Evolutionary conservation across 2,888 invertebrate species (phyloP), one percentile per base, ranked within the genome.

Genomic region (Parochlus steinenii): DNA sequence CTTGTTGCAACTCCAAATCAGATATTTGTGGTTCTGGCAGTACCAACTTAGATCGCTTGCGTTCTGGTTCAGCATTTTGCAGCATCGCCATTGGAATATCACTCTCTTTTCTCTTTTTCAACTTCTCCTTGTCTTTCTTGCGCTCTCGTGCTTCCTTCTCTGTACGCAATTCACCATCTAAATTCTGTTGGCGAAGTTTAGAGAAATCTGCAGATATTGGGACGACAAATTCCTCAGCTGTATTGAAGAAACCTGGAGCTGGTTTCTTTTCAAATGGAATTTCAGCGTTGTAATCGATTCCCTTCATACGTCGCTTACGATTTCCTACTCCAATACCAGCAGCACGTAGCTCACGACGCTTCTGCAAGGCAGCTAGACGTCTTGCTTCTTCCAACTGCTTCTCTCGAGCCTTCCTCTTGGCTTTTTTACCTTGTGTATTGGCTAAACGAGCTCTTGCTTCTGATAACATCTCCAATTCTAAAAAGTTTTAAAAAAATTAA

Each of bases 311-410:
- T 19, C 57, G 52, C 28, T 54, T 54, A 0, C 59, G 49, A 36
- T 54, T 54, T 0, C 58, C 58, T 29, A 57, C 54, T 8, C 59
- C 73, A 42, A 99, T 95, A 5, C 98, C 98, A 14, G 98, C 98
- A 41, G 97, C 97, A 45, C 93, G 74, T 27, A 99, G 63, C 57
- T 99, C 98, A 25, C 98, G 65, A n/a, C 95, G 71, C 58, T 99
- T 99, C 59, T 98, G 98, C 35, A 99, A 57, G 0, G 97, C 89
- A 0, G 98, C 98, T 28, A 99, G 65, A 12, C 98, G 68, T 17
- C 97, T 69, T 0, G 98, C 98, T 59, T 98, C 98, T 54, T 98
- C 95, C 44, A 99, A 61, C 56, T 99, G 98, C 57, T 97, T 95
- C 55, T 99, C 98, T 26, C 98, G 71, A 0, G 98, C 98, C 60